Conservation (phyloP, 2,888 invertebrate species). For the Beris chalybata region DNA sequence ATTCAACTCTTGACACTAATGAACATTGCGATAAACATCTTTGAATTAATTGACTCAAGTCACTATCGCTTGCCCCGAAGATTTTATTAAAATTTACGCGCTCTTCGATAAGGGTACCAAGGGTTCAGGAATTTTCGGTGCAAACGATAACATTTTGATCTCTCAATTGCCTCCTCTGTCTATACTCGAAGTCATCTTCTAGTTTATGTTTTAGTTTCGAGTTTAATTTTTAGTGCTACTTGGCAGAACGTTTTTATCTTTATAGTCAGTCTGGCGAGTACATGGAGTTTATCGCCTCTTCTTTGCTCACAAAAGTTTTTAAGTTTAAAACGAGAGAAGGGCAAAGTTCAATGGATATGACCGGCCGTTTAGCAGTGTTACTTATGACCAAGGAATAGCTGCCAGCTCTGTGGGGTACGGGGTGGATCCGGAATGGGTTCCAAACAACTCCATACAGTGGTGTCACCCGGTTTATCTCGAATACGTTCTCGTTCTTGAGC, state of each 20-base stretch:
- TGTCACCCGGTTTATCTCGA: not conserved
- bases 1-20: no score
- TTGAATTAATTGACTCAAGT: conserved; percentile 9
- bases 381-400: not conserved
- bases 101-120: not conserved
- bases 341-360: conserved; percentile 28
- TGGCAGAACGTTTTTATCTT: not conserved
- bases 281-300: conserved; percentile 15
- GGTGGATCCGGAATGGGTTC: not conserved
- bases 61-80: not conserved
- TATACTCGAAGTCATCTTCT: not conserved
- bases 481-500: conserved; percentile 16
- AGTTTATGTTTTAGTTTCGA: conserved; percentile 4
- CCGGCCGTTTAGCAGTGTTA: conserved; percentile 2
- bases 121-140: not conserved
- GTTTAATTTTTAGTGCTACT: no score
- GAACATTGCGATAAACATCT: not conserved
- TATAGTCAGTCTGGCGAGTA: not conserved
- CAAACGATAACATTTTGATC: conserved; percentile 25
- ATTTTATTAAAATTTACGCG: conserved; percentile 14
- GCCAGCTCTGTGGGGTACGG: not conserved
- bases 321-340: conserved; percentile 18
- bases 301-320: conserved; percentile 9
- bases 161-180: conserved; percentile 10
- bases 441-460: not conserved